Evolutionary conservation across 2,888 invertebrate genomes (phyloP).

Genomic region (Ichneumoninae sp.): DNA sequence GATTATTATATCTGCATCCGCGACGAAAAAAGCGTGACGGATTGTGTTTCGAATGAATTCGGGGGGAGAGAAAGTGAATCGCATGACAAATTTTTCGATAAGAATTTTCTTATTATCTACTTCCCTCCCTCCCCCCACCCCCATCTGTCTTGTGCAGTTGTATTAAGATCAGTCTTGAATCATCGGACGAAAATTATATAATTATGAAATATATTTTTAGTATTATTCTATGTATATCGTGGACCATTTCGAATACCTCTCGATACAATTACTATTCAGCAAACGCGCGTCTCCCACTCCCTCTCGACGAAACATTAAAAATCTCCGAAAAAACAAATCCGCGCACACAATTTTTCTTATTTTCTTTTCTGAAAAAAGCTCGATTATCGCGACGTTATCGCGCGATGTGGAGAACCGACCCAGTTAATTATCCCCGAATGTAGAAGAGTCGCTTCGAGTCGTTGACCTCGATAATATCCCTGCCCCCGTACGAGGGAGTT

Average conservation of each 20-base stretch:
- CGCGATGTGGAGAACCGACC: neutral
- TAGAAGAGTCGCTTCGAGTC: neutral
- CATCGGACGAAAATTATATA: conserved; percentile 48
- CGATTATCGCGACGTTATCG: conserved; percentile 4
- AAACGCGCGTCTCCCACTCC: neutral
- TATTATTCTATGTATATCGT: conserved; percentile 29
- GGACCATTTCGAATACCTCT: conserved; percentile 22
- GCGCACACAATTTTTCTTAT: neutral
- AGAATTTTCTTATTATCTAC: conserved; percentile 12
- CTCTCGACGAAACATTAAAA: conserved; percentile 8
- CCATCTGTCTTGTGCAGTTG: conserved; percentile 23
- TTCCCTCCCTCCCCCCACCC: neutral
- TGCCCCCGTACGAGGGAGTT: neutral
- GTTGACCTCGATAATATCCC: neutral
- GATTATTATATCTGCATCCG: conserved; percentile 3
- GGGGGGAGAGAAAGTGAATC: neutral
- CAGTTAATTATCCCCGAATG: neutral
- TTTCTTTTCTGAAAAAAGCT: neutral
- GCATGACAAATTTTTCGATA: neutral
- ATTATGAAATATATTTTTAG: conserved; percentile 43
- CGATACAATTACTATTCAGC: conserved; percentile 1
- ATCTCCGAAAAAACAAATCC: neutral
- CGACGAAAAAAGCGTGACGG: conserved; percentile 10
- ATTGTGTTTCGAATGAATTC: neutral
- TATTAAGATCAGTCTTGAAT: conserved; percentile 63